Evolutionary conservation across 2,113 vertebrate genomes (phyloP), one percentile per base, ranked within the genome.

Genomic region (Carassius carassius): DNA sequence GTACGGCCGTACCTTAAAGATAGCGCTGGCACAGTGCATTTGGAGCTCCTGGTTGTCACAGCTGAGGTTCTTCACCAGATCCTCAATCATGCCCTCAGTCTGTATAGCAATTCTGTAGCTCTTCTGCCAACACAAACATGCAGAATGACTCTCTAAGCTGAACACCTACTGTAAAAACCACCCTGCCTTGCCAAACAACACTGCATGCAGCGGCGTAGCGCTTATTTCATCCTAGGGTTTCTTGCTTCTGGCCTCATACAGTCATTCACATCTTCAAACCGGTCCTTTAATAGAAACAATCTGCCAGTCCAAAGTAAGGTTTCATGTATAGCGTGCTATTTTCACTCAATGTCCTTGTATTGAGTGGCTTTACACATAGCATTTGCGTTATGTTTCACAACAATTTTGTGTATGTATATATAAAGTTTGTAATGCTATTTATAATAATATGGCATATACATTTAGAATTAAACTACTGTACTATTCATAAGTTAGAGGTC

Each of bases 1-100:
- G 17, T 78, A 44, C 4, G 32, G 1, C 11, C n/a, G 14, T 92
- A 99, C 98, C 97, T 99, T 98, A 90, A 98, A 99, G 90, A 99
- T 97, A 65, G 97, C 97, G 87, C 94, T 97, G 78, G 98, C 97
- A 44, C 97, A 99, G 54, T 96, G 96, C 91, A 96, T 96, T 87
- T 99, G 98, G 54, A 99, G 94, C 79, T 98, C 96, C 32, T 96
- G 94, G 0, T 96, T 96, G 83, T 96, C 92, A 74, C 94, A 96
- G 35, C 84, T 97, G 3, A 99, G 92, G 88, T 98, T 97, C 93
- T 95, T 95, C 6, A 99, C 97, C 62, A 99, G 93, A 89, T 95
- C 92, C 83, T 96, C 93, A 70, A 99, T 94, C 93, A 99, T 97
- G 85, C 93, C 95, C 85, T 96, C 96, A 1, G 92, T 95, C 89